Evolutionary conservation across 2,797 vertebrate species (phyloP), one percentile per base, ranked within the genome.

Genomic region (Echeneis naucrates): DNA sequence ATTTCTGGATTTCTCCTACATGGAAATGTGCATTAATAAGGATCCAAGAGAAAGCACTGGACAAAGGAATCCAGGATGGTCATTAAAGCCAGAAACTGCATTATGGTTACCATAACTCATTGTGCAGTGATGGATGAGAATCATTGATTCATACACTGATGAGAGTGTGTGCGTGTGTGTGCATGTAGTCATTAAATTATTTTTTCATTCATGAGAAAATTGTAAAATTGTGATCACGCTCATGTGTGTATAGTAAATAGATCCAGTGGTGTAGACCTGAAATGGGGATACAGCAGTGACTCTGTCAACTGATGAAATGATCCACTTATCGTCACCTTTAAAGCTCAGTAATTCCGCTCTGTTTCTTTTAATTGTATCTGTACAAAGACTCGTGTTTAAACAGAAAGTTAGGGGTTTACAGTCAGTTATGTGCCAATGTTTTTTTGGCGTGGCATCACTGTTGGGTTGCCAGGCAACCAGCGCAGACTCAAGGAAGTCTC

Each of bases 1-100:
- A 83, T 81, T 85, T 76, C 68, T 76, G 81, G 62, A 74, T 68
- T 66, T 58, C 59, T 72, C 35, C 59, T 51, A 33, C 62, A 72
- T 65, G 24, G 55, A 59, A 40, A 76, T 76, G 40, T 27, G 61
- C 67, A 82, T 77, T 44, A 71, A 76, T 74, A 45, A 53, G 44
- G 33, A 54, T 50, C 54, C 27, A 56, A 63, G 30, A 62, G 47
- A 52, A 30, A 45, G 23, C 30, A 14, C 44, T 37, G 24, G 4
- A 4, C 21, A 65, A 23, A 64, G 72, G 17, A 61, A 62, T 65
- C 5, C 5, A 12, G 40, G 54, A 57, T 35, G 51, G 32, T 63
- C 63, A 72, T 74, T 53, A 79, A 47, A 60, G 13, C 16, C 38
- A 8, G 54, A 40, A 58, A 57, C 57, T 47, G 55, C 12, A 1